Evolutionary conservation across 1,140 invertebrate species (phyloP), one percentile per base, ranked within the genome.

Genomic region (Meloidogyne hapla): DNA sequence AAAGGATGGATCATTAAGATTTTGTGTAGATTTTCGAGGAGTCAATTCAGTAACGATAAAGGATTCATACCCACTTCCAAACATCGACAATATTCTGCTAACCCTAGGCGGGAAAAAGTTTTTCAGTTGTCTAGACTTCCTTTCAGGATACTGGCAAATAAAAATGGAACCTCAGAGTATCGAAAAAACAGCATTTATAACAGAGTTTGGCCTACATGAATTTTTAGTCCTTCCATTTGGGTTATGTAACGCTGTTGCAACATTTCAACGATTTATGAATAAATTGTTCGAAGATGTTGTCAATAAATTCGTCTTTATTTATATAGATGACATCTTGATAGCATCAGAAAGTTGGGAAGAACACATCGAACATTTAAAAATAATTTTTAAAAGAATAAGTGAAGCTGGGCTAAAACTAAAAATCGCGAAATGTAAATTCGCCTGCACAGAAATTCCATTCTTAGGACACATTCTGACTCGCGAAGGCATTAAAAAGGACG

Each of bases 241-340:
- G 33, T 76, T 89, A 42, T 73, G 65, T 12, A 89, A 88, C 77
- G 84, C 86, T 33, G 85, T 87, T 15, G 79, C 85, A 9, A 84
- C 87, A n/a, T 91, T 90, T 78, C 88, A 90, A 80, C 73, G 90
- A 13, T 87, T 89, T n/a, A 90, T 91, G 70, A 84, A 89, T 77
- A 25, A 84, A n/a, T 82, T 89, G 0, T 79, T 89, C 1, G 68
- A 71, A 23, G 83, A 80, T n/a, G 69, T 88, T 6, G 15, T 72
- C 2, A 40, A 74, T 2, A 38, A 38, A 28, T 72, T 28, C 15
- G 77, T 78, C 8, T 78, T 79, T 33, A 82, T 88, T 0, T 91
- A 89, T 70, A 26, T 90, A 0, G 89, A 90, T 80, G 79, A 80
- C 26, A 63, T 80, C 15, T 28, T 80, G 9, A 56, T 80, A 0